Base-by-base conservation (phyloP, 1,140 invertebrate genomes). In the Bombus waltoni region DNA sequence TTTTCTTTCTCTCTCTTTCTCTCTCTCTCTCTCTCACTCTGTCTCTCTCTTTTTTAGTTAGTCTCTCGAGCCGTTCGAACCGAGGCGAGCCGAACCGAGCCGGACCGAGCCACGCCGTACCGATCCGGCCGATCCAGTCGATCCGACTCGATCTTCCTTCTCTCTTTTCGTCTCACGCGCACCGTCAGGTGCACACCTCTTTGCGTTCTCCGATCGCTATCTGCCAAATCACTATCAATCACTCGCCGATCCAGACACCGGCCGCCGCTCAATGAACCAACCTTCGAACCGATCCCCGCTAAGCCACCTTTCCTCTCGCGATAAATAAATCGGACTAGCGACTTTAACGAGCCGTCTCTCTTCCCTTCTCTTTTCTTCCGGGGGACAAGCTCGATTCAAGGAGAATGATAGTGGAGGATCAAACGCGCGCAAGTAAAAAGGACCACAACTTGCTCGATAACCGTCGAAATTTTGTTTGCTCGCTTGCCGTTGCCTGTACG, bases 211-310 rank as follows among this genome's bases (percentile, higher is more conserved):
- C 90, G 92, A 93, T 93, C 91, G 89, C 86, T 93, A 93, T 93
- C 92, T 90, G 92, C 88, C 90, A 92, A 92, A 92, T 93, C 92
- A 90, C 91, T 92, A 93, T 93, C 92, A 92, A 93, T 93, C 92
- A 93, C 90, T 76, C 88, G 80, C 81, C 87, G 83, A 85, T 88
- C 88, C 87, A 81, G 90, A 87, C 88, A 89, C 89, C 87, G 91
- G 89, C 88, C 90, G 89, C 89, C 87, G 87, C 87, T 88, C 87
- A 74, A 74, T 78, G 85, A 83, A 83, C 83, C 73, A 86, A 77
- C 84, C 83, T 73, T 76, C 87, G 80, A 87, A 82, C 87, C 89
- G 89, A 91, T 89, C 89, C 87, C 87, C 68, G 74, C 79, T 89
- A 88, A 91, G 87, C 88, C 74, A 78, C 59, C 73, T 78, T 85